Conservation (phyloP, 2,797 vertebrate genomes). For the Leontopithecus rosalia region DNA sequence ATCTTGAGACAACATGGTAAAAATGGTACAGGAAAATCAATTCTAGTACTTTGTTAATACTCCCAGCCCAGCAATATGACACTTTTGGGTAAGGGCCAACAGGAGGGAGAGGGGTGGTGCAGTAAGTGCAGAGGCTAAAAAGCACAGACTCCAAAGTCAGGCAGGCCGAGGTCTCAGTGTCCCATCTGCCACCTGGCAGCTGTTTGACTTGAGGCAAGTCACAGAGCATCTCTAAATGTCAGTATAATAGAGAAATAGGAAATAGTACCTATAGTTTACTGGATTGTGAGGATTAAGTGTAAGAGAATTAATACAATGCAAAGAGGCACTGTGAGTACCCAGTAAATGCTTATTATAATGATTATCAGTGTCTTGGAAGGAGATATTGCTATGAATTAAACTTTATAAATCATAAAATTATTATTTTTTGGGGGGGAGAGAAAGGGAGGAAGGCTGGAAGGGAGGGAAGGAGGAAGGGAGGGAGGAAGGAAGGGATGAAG, state of each 20-base stretch:
- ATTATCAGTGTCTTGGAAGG: conserved; percentile 20
- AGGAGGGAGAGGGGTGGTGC: rapidly evolving
- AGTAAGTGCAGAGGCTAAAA: background rate
- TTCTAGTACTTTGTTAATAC: background rate
- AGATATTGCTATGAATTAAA: background rate
- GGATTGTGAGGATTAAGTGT: background rate
- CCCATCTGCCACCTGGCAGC: background rate
- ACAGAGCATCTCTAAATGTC: background rate
- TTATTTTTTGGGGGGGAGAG: too few species aligned
- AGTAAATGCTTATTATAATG: background rate
- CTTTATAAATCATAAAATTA: background rate
- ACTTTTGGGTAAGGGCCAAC: background rate
- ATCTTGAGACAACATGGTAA: background rate
- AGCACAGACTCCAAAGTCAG: background rate
- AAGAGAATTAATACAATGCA: background rate
- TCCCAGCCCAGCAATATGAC: background rate
- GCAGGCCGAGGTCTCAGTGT: background rate
- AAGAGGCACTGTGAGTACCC: background rate
- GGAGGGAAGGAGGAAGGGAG: too few species aligned
- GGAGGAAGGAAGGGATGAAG: too few species aligned
- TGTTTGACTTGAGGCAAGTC: background rate
- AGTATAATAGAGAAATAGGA: background rate
- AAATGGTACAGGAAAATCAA: background rate
- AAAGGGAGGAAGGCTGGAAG: too few species aligned
- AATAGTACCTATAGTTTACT: background rate